Evolutionary conservation across 2,888 invertebrate species (phyloP), one percentile per base, ranked within the genome.

Genomic region (Agrochola litura): DNA sequence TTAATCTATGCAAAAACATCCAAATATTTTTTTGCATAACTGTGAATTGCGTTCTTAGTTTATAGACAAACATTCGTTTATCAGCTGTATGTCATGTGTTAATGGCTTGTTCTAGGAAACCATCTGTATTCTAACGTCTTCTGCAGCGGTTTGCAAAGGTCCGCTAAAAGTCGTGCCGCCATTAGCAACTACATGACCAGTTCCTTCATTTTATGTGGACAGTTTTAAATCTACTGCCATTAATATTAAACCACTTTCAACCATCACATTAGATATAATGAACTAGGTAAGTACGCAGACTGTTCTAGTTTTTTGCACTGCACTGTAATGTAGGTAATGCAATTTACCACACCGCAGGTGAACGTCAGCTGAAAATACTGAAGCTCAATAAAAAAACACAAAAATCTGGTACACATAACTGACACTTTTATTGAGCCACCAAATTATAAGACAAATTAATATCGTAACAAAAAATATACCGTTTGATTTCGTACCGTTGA

Each of bases 1-100:
- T 81, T 84, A 79, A 86, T 81, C 61, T n/a, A 70, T 76, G 61
- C 77, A 84, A 85, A 86, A 79, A 61, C 37, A 52, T 52, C 58
- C 52, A 58, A 64, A 78, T 65, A 58, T 65, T 69, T 78, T 76
- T 83, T 78, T 84, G 70, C 81, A 75, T 83, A 83, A 74, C 58
- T 66, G 41, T 70, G 30, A 64, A 64, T 71, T 73, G 63, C 61
- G 70, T 65, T 75, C 56, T 58, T 68, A 60, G 71, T 52, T 66
- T n/a, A 41, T 52, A 30, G 16, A 60, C 16, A 69, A 71, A 63
- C 19, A 67, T 82, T 69, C 19, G 30, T 75, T 67, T 68, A 70
- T 67, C 41, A 66, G 52, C n/a, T 71, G 63, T 56, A 43, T 52
- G 43, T 58, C 46, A 63, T 16, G 52, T 69, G 65, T 58, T 68